phyloP scores from a whole-genome alignment of 2,113 vertebrate genomes.

The Argyrosomus japonicus region DNA sequence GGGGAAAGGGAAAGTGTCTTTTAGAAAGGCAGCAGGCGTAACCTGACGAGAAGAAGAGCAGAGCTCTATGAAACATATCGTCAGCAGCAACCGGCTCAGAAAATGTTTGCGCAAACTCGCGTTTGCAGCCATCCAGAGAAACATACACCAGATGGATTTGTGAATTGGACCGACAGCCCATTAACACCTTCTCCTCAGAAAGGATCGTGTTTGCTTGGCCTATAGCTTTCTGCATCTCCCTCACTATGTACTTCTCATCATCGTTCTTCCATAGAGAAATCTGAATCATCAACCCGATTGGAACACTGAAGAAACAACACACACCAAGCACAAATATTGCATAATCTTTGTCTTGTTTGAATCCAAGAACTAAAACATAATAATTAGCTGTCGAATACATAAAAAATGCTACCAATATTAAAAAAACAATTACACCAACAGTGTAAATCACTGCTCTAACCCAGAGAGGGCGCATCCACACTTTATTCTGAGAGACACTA shows the following conservation, averaged over 20 bases:
- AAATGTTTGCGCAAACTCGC: constrained; percentile 60
- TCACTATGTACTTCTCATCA: constrained; percentile 37
- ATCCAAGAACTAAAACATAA: too few relatives aligned
- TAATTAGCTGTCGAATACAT: accelerated
- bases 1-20: constrained; percentile 56
- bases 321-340: too few relatives aligned
- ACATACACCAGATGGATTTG: constrained; percentile 73
- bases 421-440: background rate
- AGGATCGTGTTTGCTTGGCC: constrained; percentile 72
- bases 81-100: constrained; percentile 12
- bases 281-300: background rate
- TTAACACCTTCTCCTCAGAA: constrained; percentile 60
- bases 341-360: too few relatives aligned
- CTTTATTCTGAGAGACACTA: constrained; percentile 38
- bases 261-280: constrained; percentile 14
- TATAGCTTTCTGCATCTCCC: constrained; percentile 43
- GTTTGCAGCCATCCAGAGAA: constrained; percentile 57
- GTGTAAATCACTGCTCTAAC: background rate
- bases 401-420: accelerated
- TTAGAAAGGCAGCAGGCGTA: constrained; percentile 75
- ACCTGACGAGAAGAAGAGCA: constrained; percentile 68
- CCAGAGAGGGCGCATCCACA: constrained; percentile 43
- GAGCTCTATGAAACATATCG: constrained; percentile 64
- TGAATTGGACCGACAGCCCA: constrained; percentile 59
- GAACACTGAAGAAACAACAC: constrained; percentile 2